Conservation (phyloP, 1,140 invertebrate genomes). For the Melipona quadrifasciata region DNA sequence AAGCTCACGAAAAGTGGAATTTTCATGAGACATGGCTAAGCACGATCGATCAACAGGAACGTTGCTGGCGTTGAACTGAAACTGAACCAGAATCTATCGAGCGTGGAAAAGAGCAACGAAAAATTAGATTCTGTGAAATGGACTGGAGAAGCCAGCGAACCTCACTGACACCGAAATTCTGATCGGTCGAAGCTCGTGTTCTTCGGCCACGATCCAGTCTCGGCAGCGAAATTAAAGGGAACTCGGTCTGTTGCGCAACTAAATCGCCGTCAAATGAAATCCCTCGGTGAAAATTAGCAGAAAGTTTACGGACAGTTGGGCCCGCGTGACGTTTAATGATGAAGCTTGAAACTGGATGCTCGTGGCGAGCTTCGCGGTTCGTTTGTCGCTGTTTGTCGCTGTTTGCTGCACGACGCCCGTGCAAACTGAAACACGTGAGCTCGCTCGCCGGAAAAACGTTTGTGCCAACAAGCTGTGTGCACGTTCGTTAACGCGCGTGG, state of each 20-base stretch:
- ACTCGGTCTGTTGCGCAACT: neutral
- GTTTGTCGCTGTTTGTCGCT: slow-evolving; percentile 13
- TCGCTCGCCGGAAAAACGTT: neutral
- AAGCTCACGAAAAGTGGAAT: neutral
- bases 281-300: neutral
- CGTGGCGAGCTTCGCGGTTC: slow-evolving; percentile 22
- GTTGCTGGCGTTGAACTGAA: neutral
- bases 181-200: neutral
- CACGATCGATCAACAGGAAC: neutral
- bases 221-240: slow-evolving; percentile 21
- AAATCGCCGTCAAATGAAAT: slow-evolving; percentile 32
- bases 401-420: neutral
- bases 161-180: neutral
- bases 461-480: neutral
- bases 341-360: slow-evolving; percentile 11
- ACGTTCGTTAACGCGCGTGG: slow-evolving; percentile 3
- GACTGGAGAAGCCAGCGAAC: too few relatives aligned
- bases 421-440: neutral
- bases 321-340: slow-evolving; percentile 8
- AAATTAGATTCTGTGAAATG: neutral
- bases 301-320: neutral
- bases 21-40: neutral
- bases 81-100: too few relatives aligned
- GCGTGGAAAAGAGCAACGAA: too few relatives aligned
- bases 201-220: neutral